Evolutionary conservation across 1,140 invertebrate genomes (phyloP).

Genomic region (Manduca sexta): DNA sequence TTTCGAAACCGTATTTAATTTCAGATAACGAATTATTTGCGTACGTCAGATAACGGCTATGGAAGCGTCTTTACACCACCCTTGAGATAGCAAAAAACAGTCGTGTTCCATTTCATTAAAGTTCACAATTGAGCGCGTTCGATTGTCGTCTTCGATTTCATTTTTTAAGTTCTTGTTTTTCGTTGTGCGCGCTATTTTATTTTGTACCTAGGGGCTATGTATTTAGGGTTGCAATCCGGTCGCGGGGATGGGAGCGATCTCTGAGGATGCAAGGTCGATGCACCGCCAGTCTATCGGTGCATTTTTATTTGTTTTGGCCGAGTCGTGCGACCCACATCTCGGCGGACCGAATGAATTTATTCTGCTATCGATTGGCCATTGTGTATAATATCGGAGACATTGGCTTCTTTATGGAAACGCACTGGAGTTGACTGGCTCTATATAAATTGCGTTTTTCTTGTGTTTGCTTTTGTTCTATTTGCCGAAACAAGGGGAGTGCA

Average conservation of each 20-base stretch:
- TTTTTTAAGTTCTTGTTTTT: slow-evolving; percentile 31
- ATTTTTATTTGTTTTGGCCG: slow-evolving; percentile 70
- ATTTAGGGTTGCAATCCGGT: slow-evolving; percentile 29
- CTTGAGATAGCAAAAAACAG: slow-evolving; percentile 17
- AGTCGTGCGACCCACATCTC: slow-evolving; percentile 65
- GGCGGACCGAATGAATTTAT: slow-evolving; percentile 65
- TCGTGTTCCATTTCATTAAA: slow-evolving; percentile 14
- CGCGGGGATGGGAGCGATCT: slow-evolving; percentile 4
- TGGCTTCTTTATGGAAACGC: slow-evolving; percentile 13
- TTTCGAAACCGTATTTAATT: slow-evolving; percentile 61
- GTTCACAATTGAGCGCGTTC: slow-evolving; percentile 27
- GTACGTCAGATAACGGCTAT: slow-evolving; percentile 56
- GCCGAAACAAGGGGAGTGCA: too few species aligned
- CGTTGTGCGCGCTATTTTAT: slow-evolving; percentile 17
- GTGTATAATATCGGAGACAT: slow-evolving; percentile 55
- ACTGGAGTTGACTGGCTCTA: too few species aligned
- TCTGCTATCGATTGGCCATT: slow-evolving; percentile 65
- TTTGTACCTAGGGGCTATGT: slow-evolving; percentile 29
- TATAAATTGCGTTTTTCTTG: too few species aligned
- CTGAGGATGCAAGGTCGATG: slow-evolving; percentile 64
- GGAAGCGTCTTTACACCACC: slow-evolving; percentile 62
- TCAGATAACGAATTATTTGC: slow-evolving; percentile 68
- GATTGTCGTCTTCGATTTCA: slow-evolving; percentile 58
- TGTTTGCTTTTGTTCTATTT: too few species aligned
- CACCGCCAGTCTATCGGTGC: slow-evolving; percentile 57